These are phyloP conservation scores for Hemicentrotus pulcherrimus DNA, from an alignment of 35 echinoderm and acorn worm genomes.

Conservation along the genomic window DNA sequence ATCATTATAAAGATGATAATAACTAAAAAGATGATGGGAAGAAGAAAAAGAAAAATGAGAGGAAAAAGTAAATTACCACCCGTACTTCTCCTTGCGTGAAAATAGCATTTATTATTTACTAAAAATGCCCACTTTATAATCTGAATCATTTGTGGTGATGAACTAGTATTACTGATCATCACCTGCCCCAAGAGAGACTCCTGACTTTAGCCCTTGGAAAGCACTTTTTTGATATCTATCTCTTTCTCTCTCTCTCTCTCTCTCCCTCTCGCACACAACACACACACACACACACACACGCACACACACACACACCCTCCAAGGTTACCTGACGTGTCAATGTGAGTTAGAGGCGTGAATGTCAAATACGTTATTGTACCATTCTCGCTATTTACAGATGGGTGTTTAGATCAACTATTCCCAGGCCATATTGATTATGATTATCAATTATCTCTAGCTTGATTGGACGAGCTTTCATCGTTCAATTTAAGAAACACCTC, in stretches of 20 bases:
- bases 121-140: background rate
- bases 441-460: no score
- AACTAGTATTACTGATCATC: background rate
- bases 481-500: no score
- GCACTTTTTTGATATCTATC: no score
- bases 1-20: no score
- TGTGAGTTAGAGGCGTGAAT: background rate
- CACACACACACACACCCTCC: background rate
- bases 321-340: background rate
- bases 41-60: no score
- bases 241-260: no score
- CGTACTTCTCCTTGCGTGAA: no score
- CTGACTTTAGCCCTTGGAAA: no score
- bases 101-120: background rate
- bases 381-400: background rate
- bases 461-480: no score
- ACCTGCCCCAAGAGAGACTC: background rate
- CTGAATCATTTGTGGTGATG: background rate
- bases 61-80: no score
- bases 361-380: background rate
- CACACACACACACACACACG: background rate
- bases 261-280: no score
- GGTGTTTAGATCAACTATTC: background rate
- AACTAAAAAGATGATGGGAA: no score
- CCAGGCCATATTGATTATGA: background rate